Conservation (phyloP, 2,797 vertebrate genomes). For the Sphenopsis melanotis region DNA sequence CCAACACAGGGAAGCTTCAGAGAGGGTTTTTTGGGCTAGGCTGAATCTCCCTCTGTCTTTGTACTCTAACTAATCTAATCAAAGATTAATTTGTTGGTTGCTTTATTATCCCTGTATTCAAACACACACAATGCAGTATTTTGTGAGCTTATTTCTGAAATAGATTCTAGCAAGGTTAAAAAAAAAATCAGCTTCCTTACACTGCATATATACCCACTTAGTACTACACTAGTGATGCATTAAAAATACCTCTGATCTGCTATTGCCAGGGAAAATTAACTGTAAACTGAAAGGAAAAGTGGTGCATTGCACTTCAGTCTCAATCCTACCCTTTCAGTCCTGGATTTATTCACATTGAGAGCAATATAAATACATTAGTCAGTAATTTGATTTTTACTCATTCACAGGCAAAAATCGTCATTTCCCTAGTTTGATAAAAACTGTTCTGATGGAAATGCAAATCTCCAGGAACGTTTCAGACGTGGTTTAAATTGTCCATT, state of each 20-base stretch:
- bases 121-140: not conserved
- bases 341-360: not conserved
- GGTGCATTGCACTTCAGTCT: not conserved
- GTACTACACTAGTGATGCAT: not conserved
- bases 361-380: not conserved
- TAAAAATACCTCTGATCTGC: conserved; percentile 7
- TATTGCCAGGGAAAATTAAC: not conserved
- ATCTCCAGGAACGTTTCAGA: not conserved
- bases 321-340: not conserved
- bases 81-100: not conserved
- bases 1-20: not conserved
- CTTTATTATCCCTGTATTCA: not conserved
- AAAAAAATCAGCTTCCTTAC: not conserved
- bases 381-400: not conserved
- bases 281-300: not conserved
- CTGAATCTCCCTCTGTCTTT: not conserved
- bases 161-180: not conserved
- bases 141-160: conserved; percentile 4
- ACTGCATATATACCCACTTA: not conserved
- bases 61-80: not conserved
- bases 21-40: not conserved
- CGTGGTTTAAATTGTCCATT: not conserved
- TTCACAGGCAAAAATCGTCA: not conserved
- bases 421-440: conserved; percentile 3
- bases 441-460: not conserved